Evolutionary conservation across 2,797 vertebrate genomes (phyloP).

Genomic region (Botia almorhae): DNA sequence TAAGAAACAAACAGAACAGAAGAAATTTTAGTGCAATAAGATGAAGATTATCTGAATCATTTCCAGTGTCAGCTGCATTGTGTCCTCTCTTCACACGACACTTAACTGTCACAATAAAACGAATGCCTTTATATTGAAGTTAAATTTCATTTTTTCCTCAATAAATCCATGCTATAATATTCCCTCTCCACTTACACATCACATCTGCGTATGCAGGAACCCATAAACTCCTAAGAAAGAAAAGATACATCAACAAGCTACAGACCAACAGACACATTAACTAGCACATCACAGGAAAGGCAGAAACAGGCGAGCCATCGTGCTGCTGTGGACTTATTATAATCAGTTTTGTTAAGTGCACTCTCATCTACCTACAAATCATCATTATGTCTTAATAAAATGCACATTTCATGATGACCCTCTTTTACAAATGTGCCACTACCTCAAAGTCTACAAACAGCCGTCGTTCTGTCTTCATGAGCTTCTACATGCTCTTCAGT

Average conservation of each 20-base stretch:
- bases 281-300: slow-evolving; percentile 80
- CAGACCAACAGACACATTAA: slow-evolving; percentile 79
- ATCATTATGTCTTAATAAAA: slow-evolving; percentile 81
- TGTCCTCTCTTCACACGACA: slow-evolving; percentile 71
- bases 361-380: slow-evolving; percentile 79
- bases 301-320: slow-evolving; percentile 82
- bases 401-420: slow-evolving; percentile 73
- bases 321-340: slow-evolving; percentile 74
- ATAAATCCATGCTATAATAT: slow-evolving; percentile 80
- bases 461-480: slow-evolving; percentile 67
- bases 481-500: slow-evolving; percentile 80
- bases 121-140: slow-evolving; percentile 73
- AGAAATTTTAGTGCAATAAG: slow-evolving; percentile 92
- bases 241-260: slow-evolving; percentile 77
- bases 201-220: slow-evolving; percentile 78
- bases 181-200: slow-evolving; percentile 78
- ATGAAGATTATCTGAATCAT: slow-evolving; percentile 82
- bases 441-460: slow-evolving; percentile 80
- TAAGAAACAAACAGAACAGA: slow-evolving; percentile 91
- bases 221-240: slow-evolving; percentile 76
- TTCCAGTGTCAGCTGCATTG: slow-evolving; percentile 82
- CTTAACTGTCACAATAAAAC: slow-evolving; percentile 76
- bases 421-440: slow-evolving; percentile 84
- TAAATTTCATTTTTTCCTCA: slow-evolving; percentile 73
- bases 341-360: slow-evolving; percentile 73